Percentiles rank a stretch among this genome's conserved stretches.
These are phyloP conservation scores for Gryon sp. DNA, from an alignment of 1,140 invertebrate genomes.

Conservation along the genomic window DNA sequence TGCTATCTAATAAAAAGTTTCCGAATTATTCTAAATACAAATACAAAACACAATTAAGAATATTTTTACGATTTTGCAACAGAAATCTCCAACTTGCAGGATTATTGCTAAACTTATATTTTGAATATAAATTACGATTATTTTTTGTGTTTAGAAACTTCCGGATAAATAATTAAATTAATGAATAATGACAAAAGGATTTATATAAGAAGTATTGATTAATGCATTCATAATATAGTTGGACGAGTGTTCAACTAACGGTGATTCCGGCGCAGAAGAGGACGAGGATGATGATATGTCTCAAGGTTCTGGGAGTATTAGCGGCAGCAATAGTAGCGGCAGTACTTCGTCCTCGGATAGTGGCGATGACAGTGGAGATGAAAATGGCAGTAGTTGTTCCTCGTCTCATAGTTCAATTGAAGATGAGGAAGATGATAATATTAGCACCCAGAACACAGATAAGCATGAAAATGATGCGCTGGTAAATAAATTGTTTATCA, in stretches of 20 bases:
- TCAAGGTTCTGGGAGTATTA: constrained; percentile 72
- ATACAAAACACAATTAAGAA: too few species aligned
- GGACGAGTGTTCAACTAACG: constrained; percentile 77
- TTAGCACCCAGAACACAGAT: constrained; percentile 21
- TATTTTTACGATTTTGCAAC: too few species aligned
- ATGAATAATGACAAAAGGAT: too few species aligned
- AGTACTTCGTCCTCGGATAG: constrained; percentile 74
- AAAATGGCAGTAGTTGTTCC: constrained; percentile 51
- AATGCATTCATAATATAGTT: constrained; percentile 62
- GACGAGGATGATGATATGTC: constrained; percentile 77
- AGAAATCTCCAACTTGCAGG: too few species aligned
- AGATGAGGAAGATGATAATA: constrained; percentile 55
- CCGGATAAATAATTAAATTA: too few species aligned
- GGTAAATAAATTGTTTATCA: constrained; percentile 64
- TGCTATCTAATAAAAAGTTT: too few species aligned
- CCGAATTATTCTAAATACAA: too few species aligned
- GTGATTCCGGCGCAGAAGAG: constrained; percentile 76
- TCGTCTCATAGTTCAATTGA: constrained; percentile 52
- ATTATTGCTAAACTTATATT: too few species aligned
- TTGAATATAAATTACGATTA: too few species aligned
- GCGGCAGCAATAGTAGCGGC: constrained; percentile 73
- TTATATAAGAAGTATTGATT: background rate
- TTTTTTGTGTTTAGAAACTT: too few species aligned
- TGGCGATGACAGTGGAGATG: constrained; percentile 66
- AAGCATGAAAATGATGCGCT: constrained; percentile 51